Conservation (phyloP, 2,113 vertebrate genomes). For the Chamaea fasciata region DNA sequence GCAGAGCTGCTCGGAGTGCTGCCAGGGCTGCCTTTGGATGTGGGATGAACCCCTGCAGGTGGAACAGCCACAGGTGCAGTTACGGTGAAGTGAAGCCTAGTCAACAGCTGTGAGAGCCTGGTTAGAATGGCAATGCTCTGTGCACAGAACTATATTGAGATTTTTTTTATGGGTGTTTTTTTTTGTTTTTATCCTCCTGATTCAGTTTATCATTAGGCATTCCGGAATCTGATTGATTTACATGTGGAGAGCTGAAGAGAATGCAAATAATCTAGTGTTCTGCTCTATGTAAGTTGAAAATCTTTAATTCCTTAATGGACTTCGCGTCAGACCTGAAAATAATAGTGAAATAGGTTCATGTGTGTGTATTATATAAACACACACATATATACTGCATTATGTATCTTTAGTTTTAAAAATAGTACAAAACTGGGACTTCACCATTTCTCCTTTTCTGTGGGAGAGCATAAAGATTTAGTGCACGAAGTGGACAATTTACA, state of each 20-base stretch:
- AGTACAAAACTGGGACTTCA: not conserved
- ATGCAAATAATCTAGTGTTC: not conserved
- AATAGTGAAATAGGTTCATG: not conserved
- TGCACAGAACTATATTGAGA: not conserved
- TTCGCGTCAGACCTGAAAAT: not conserved
- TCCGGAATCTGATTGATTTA: not conserved
- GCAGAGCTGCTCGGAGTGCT: accelerated
- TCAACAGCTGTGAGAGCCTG: not conserved
- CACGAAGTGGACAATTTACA: not conserved
- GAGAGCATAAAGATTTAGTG: not conserved
- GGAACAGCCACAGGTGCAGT: not conserved
- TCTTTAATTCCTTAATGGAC: not conserved
- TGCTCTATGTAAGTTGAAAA: not conserved
- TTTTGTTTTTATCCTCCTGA: no score
- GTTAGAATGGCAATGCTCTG: not conserved
- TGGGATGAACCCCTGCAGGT: accelerated
- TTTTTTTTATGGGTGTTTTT: no score
- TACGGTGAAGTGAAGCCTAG: accelerated
- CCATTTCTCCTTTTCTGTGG: not conserved
- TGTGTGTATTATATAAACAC: not conserved
- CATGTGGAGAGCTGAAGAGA: not conserved
- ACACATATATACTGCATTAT: not conserved
- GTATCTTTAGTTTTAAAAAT: slow-evolving; percentile 14
- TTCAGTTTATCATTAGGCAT: not conserved
- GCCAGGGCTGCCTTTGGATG: accelerated